Evolutionary conservation across 92 coral and sea anemone genomes (phyloP).

Genomic region (Virgularia gustaviana): DNA sequence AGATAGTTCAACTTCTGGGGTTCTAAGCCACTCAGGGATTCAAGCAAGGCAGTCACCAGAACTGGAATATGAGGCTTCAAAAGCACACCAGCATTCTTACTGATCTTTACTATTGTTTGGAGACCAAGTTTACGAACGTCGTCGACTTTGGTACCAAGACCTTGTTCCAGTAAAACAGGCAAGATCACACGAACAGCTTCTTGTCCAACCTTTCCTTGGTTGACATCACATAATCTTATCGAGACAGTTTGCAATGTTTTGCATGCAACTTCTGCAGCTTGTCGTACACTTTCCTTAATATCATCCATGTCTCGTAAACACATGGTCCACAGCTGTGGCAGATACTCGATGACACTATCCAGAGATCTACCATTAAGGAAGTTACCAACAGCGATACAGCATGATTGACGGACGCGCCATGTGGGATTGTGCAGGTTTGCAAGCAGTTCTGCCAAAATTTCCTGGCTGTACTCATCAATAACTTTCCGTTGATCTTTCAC

Average conservation of each 20-base stretch:
- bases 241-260: constrained; percentile 85
- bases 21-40: constrained; percentile 88
- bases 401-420: constrained; percentile 95
- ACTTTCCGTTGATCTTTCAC: constrained; percentile 48
- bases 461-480: constrained; percentile 79
- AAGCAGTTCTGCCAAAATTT: constrained; percentile 77
- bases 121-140: constrained; percentile 80
- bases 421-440: constrained; percentile 69
- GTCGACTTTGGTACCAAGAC: constrained; percentile 71
- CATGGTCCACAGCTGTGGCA: constrained; percentile 88
- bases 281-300: constrained; percentile 65
- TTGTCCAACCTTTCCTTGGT: constrained; percentile 84
- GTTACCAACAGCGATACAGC: constrained; percentile 93
- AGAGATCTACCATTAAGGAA: constrained; percentile 90
- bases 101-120: constrained; percentile 88
- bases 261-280: constrained; percentile 93
- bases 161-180: constrained; percentile 83
- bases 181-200: constrained; percentile 71
- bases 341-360: constrained; percentile 72
- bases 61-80: constrained; percentile 94
- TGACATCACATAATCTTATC: constrained; percentile 83
- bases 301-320: constrained; percentile 89
- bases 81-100: constrained; percentile 93
- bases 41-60: constrained; percentile 78
- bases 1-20: constrained; percentile 85